phyloP scores from a whole-genome alignment of 2,888 invertebrate genomes.

The Amphipyra berbera region DNA sequence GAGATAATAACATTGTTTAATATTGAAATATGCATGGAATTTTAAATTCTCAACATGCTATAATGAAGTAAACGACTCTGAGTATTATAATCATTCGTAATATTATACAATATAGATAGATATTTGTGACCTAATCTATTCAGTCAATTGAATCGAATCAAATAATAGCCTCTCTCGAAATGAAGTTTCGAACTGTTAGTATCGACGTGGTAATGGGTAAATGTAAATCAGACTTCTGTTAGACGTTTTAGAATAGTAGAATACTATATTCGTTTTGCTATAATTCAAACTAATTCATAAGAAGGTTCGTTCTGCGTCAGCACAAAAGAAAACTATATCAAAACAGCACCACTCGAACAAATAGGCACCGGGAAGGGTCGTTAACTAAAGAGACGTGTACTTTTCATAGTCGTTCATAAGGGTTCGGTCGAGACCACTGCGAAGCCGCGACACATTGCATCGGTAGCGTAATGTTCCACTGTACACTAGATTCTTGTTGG shows the following conservation, averaged over 20 bases:
- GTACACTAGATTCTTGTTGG: background rate
- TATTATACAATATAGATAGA: constrained; percentile 77
- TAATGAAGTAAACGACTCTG: constrained; percentile 62
- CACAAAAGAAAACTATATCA: constrained; percentile 63
- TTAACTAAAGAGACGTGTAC: constrained; percentile 51
- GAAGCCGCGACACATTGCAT: constrained; percentile 7
- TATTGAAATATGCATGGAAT: constrained; percentile 61
- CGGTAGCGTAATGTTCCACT: constrained; percentile 15
- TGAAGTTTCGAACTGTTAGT: constrained; percentile 74
- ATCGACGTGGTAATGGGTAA: constrained; percentile 64
- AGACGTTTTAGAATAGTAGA: constrained; percentile 55
- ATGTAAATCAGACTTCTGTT: constrained; percentile 67
- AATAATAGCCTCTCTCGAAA: constrained; percentile 87
- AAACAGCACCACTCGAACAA: constrained; percentile 67
- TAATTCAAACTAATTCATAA: constrained; percentile 53
- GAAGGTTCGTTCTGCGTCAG: constrained; percentile 65
- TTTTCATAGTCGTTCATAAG: constrained; percentile 41
- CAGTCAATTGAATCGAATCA: constrained; percentile 89
- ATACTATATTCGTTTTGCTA: constrained; percentile 58
- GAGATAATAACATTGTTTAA: constrained; percentile 58
- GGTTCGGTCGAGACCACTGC: constrained; percentile 29
- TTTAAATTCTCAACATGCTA: constrained; percentile 66
- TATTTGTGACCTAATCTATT: constrained; percentile 88
- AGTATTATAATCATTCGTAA: constrained; percentile 81
- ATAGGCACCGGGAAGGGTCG: constrained; percentile 65